These are phyloP conservation scores for Chaetops frenatus DNA, from an alignment of 2,113 vertebrate species.

Conservation along the genomic window DNA sequence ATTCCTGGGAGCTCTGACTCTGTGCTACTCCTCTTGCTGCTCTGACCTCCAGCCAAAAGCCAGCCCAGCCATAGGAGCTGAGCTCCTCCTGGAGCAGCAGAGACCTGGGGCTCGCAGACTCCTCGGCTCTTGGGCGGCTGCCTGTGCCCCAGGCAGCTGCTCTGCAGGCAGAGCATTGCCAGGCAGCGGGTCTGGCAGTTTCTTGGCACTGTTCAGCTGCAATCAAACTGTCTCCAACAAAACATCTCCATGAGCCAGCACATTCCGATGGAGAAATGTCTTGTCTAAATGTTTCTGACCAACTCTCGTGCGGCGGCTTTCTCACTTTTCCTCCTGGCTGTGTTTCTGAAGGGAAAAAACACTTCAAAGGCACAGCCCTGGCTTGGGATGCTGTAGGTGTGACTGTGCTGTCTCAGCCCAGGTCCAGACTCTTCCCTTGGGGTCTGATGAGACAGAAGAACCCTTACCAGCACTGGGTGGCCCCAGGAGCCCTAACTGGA, in stretches of 20 bases:
- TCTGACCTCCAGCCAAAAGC: slow-evolving; percentile 35
- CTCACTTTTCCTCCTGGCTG: slow-evolving; percentile 33
- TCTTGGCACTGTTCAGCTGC: not conserved
- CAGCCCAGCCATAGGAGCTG: slow-evolving; percentile 9
- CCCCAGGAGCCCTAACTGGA: not conserved
- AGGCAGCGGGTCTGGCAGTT: slow-evolving; percentile 59
- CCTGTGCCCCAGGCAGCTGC: slow-evolving; percentile 41
- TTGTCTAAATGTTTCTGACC: slow-evolving; percentile 59
- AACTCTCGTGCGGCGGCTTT: slow-evolving; percentile 30
- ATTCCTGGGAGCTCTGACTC: slow-evolving; percentile 50
- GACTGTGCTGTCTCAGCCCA: not conserved
- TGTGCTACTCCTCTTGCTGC: slow-evolving; percentile 40
- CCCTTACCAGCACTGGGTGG: not conserved
- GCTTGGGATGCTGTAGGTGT: not conserved
- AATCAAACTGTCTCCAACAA: slow-evolving; percentile 39
- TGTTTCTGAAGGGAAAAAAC: slow-evolving; percentile 21
- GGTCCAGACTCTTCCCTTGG: not conserved
- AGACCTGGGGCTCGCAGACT: not conserved
- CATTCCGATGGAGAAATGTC: slow-evolving; percentile 63
- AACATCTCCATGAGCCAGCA: slow-evolving; percentile 49
- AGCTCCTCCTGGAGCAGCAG: not conserved
- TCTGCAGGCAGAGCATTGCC: not conserved
- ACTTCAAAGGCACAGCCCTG: slow-evolving; percentile 1
- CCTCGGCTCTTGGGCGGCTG: not conserved
- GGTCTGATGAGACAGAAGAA: not conserved